Conservation (phyloP, 2,888 invertebrate genomes). For the Phania funesta region DNA sequence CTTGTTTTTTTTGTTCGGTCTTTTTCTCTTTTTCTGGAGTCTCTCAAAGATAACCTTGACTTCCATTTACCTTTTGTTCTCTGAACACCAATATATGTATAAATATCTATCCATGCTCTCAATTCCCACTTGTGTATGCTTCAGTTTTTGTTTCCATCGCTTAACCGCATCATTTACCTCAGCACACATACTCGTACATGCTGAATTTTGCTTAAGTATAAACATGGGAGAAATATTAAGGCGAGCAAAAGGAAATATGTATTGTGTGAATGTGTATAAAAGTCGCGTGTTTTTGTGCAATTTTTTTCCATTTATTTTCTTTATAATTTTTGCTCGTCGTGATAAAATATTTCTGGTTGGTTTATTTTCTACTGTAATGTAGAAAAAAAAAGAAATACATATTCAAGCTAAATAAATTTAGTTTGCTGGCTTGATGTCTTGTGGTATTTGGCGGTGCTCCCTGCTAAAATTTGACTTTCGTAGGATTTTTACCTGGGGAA, state of each 20-base stretch:
- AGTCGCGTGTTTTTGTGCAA: constrained; percentile 62
- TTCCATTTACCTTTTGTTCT: constrained; percentile 53
- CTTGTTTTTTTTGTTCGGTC: constrained; percentile 7
- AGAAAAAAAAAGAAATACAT: background rate
- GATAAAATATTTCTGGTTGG: constrained; percentile 25
- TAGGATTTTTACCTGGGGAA: constrained; percentile 46
- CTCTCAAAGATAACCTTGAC: constrained; percentile 62
- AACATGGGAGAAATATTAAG: constrained; percentile 19
- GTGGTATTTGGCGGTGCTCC: constrained; percentile 4
- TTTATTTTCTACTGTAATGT: constrained; percentile 1
- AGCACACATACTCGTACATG: constrained; percentile 41
- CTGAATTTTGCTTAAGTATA: constrained; percentile 52
- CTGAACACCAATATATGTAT: background rate
- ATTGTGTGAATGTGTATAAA: constrained; percentile 24
- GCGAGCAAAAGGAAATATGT: background rate
- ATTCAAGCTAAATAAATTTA: constrained; percentile 47
- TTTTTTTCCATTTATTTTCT: constrained; percentile 44
- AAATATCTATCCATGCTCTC: constrained; percentile 1
- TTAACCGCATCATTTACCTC: constrained; percentile 54
- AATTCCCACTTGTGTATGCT: constrained; percentile 1
- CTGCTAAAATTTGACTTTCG: constrained; percentile 23
- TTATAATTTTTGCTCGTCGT: constrained; percentile 25
- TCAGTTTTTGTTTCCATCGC: constrained; percentile 6
- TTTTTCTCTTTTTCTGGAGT: constrained; percentile 19
- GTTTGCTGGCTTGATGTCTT: constrained; percentile 15